A percentile compares a stretch with the other conserved stretches of the same genome.
Conservation (phyloP, 2,797 vertebrate genomes). For the Premnoplex brunnescens region DNA sequence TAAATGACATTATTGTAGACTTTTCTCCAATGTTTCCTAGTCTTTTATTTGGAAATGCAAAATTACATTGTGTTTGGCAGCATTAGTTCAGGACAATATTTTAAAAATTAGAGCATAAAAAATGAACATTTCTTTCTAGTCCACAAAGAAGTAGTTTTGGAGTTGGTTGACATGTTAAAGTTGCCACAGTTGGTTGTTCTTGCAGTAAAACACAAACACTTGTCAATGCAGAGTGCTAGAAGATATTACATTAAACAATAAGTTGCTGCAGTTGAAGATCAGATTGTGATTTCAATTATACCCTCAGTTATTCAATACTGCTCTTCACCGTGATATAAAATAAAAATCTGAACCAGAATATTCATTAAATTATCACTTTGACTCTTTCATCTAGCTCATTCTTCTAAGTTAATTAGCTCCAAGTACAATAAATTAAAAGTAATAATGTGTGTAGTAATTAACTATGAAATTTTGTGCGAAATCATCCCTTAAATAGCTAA, state of each 20-base stretch:
- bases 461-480: not conserved
- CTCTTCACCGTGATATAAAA: not conserved
- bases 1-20: accelerated
- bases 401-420: not conserved
- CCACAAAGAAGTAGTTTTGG: not conserved
- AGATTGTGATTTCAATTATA: not conserved
- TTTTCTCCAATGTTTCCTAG: not conserved
- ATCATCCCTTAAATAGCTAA: not conserved
- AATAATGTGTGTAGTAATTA: not conserved
- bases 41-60: not conserved
- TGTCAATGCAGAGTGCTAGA: not conserved
- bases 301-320: not conserved
- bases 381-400: not conserved
- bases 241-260: not conserved
- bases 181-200: not conserved
- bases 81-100: not conserved
- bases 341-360: not conserved
- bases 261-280: not conserved
- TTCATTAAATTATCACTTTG: not conserved
- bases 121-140: not conserved
- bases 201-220: not conserved
- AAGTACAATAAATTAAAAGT: not conserved
- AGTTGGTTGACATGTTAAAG: not conserved
- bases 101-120: not conserved
- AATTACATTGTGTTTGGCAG: not conserved